Evolutionary conservation across 2,888 invertebrate genomes (phyloP).

Genomic region (Spodoptera littoralis): DNA sequence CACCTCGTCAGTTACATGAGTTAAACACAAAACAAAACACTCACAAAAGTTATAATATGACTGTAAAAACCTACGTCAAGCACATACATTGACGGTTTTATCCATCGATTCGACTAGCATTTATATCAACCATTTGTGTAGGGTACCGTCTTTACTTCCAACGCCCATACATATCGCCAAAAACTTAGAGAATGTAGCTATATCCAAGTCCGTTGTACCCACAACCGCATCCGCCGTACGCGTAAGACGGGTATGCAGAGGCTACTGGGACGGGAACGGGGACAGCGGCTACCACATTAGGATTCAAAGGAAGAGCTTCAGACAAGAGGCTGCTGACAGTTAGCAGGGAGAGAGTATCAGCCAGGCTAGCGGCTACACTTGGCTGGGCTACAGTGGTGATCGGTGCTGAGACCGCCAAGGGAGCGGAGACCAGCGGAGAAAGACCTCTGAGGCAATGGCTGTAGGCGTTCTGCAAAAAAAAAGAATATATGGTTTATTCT

Average conservation of each 20-base stretch:
- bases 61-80: no score
- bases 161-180: not conserved
- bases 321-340: slow-evolving; percentile 77
- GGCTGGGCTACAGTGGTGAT: slow-evolving; percentile 50
- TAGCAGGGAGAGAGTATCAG: slow-evolving; percentile 78
- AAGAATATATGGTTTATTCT: not conserved
- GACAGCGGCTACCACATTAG: slow-evolving; percentile 55
- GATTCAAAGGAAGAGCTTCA: slow-evolving; percentile 70
- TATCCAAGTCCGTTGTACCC: slow-evolving; percentile 16
- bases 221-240: slow-evolving; percentile 9
- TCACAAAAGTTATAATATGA: no score
- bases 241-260: not conserved
- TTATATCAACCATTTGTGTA: no score
- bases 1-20: no score
- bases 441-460: slow-evolving; percentile 56
- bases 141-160: not conserved
- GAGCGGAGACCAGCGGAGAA: slow-evolving; percentile 39
- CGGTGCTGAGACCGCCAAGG: slow-evolving; percentile 38
- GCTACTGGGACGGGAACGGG: slow-evolving; percentile 16
- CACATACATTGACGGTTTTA: no score
- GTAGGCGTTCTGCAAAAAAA: slow-evolving; percentile 60
- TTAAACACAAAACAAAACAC: no score
- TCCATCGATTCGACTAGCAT: no score
- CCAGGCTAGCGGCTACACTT: slow-evolving; percentile 72
- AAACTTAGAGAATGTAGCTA: slow-evolving; percentile 23